A percentile compares a stretch with the other conserved stretches of the same genome.
Conservation (phyloP, 2,888 invertebrate species). For the Drosophila quinaria region DNA sequence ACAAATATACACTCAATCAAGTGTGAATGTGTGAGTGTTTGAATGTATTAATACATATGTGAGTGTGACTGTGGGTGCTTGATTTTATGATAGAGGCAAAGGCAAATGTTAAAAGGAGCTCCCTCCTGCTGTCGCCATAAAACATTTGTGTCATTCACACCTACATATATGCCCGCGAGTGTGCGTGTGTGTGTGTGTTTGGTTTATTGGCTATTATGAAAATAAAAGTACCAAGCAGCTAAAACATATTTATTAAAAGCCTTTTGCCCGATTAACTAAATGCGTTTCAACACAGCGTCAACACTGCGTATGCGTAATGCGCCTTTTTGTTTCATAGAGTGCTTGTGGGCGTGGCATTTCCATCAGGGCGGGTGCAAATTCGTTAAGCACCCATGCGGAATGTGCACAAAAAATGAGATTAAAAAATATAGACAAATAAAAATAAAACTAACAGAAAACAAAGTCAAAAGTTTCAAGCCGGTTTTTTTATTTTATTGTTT, state of each 20-base stretch:
- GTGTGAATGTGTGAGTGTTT: constrained; percentile 15
- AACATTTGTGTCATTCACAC: constrained; percentile 59
- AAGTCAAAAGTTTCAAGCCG: constrained; percentile 44
- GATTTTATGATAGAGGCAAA: constrained; percentile 5
- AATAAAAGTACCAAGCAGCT: constrained; percentile 54
- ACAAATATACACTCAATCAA: constrained; percentile 31
- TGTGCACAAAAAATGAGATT: constrained; percentile 11
- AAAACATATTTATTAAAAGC: constrained; percentile 72
- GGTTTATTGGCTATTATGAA: constrained; percentile 73
- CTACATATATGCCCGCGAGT: constrained; percentile 20
- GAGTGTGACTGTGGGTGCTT: constrained; percentile 24
- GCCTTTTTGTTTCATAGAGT: neutral
- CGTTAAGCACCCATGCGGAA: constrained; percentile 54
- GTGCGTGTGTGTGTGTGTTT: constrained; percentile 33
- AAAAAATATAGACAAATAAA: constrained; percentile 27
- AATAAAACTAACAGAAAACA: constrained; percentile 18
- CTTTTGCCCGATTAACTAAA: constrained; percentile 72
- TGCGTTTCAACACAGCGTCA: constrained; percentile 53
- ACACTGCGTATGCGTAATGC: constrained; percentile 68
- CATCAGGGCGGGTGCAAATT: constrained; percentile 65
- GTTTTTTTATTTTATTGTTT: constrained; percentile 42
- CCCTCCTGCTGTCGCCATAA: constrained; percentile 50
- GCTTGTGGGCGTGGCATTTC: neutral
- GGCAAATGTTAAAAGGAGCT: constrained; percentile 45
- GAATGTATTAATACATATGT: no score